Conservation (phyloP, 2,888 invertebrate species). For the Drosophila nigricruria region DNA sequence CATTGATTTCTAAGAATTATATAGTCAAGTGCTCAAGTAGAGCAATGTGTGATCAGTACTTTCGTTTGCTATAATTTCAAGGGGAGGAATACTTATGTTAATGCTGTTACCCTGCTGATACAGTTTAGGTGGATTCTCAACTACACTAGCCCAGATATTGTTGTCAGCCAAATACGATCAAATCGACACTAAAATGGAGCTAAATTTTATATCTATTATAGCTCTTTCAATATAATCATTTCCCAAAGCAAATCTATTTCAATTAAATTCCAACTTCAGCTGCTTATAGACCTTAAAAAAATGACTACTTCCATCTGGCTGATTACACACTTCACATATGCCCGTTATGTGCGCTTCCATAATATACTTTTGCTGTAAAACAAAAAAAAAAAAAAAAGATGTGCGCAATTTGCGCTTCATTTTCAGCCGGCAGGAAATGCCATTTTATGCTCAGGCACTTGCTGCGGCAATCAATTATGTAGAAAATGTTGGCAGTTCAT, state of each 20-base stretch:
- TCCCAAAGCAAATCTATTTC: background rate
- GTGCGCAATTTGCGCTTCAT: constrained; percentile 43
- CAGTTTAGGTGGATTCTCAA: no score
- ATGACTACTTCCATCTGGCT: background rate
- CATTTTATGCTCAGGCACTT: constrained; percentile 43
- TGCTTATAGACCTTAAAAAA: background rate
- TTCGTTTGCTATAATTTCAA: no score
- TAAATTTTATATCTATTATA: background rate
- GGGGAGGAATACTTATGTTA: no score
- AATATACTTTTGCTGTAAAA: constrained; percentile 2
- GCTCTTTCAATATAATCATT: background rate
- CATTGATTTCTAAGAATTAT: no score
- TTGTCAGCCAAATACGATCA: no score
- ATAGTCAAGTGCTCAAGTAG: no score
- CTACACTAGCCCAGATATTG: no score
- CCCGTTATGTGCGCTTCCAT: background rate
- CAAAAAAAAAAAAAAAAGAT: constrained; percentile 6
- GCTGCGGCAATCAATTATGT: constrained; percentile 67
- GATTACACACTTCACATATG: constrained; percentile 6
- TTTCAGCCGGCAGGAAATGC: constrained; percentile 18
- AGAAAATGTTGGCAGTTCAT: constrained; percentile 62
- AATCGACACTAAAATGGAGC: background rate
- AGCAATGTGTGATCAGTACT: no score
- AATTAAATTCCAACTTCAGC: background rate
- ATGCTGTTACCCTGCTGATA: no score